These are phyloP conservation scores for Caretta caretta DNA, from an alignment of 2,113 vertebrate species.

Conservation along the genomic window DNA sequence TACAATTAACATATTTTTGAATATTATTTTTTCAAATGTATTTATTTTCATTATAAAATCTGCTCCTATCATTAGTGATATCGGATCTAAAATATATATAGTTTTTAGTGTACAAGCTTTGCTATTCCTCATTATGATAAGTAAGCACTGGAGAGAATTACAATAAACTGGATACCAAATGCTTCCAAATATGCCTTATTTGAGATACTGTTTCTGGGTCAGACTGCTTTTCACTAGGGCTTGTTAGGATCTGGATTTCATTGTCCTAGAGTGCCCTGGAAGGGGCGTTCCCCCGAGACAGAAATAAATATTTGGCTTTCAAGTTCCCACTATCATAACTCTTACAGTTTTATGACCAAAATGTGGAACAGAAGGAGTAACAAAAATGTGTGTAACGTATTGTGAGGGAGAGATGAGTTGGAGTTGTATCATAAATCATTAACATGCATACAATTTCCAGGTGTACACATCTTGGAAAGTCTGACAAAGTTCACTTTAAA, in stretches of 20 bases:
- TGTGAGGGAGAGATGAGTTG: neutral
- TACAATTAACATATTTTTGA: neutral
- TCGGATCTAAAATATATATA: neutral
- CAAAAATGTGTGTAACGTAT: neutral
- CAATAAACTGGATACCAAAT: neutral
- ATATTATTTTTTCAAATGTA: conserved; percentile 11
- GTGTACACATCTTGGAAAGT: neutral
- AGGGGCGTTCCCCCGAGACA: neutral
- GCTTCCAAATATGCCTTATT: neutral
- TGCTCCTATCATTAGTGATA: neutral
- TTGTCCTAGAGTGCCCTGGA: conserved; percentile 9
- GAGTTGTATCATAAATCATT: neutral
- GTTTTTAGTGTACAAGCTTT: conserved; percentile 15
- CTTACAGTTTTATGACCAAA: conserved; percentile 21
- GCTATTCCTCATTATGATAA: neutral
- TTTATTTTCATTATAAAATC: neutral
- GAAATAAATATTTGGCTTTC: conserved; percentile 2
- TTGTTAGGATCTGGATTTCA: conserved; percentile 10
- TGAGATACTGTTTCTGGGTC: neutral
- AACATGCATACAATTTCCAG: neutral
- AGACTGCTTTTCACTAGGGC: neutral
- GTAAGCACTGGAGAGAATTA: neutral
- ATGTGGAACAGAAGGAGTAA: neutral
- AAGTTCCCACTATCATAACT: neutral
- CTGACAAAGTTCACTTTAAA: neutral